Percentiles rank a stretch among this genome's conserved stretches.
Evolutionary conservation across 2,888 invertebrate species (phyloP).

Genomic region (Myopa testacea): DNA sequence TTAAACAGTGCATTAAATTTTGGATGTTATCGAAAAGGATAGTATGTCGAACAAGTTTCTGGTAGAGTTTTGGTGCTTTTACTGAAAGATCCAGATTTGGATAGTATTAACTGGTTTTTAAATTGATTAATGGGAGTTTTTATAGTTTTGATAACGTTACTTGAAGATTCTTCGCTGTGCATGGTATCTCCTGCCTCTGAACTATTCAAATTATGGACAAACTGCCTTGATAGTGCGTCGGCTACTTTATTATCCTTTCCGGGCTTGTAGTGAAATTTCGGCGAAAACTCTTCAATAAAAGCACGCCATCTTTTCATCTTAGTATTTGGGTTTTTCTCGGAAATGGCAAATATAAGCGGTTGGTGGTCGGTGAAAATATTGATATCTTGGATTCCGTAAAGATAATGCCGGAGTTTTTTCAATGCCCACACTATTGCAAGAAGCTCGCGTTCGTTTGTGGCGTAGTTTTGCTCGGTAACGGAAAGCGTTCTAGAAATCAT

Average conservation of each 20-base stretch:
- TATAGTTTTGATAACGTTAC: constrained; percentile 34
- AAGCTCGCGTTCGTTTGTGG: too few relatives aligned
- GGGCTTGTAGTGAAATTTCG: constrained; percentile 36
- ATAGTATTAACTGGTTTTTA: constrained; percentile 41
- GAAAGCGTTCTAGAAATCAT: constrained; percentile 44
- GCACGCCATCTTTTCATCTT: constrained; percentile 40
- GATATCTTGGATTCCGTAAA: constrained; percentile 49
- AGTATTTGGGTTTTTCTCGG: constrained; percentile 44
- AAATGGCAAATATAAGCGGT: constrained; percentile 45
- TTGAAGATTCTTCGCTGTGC: constrained; percentile 39
- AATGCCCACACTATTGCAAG: too few relatives aligned
- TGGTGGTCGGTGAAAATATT: constrained; percentile 46
- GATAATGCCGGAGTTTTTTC: too few relatives aligned
- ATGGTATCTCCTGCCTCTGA: constrained; percentile 19
- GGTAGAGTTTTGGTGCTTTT: constrained; percentile 33
- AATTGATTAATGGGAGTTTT: constrained; percentile 41
- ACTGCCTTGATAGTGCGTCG: constrained; percentile 45
- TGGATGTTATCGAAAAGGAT: constrained; percentile 23
- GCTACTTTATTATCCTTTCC: constrained; percentile 45
- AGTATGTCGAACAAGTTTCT: constrained; percentile 33
- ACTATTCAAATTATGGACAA: constrained; percentile 34
- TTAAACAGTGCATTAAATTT: constrained; percentile 32
- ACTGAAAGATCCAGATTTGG: constrained; percentile 20
- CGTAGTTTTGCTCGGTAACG: constrained; percentile 17
- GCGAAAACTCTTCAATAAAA: constrained; percentile 43